Evolutionary conservation across 2,888 invertebrate species (phyloP).

Genomic region (Danaus chrysippus): DNA sequence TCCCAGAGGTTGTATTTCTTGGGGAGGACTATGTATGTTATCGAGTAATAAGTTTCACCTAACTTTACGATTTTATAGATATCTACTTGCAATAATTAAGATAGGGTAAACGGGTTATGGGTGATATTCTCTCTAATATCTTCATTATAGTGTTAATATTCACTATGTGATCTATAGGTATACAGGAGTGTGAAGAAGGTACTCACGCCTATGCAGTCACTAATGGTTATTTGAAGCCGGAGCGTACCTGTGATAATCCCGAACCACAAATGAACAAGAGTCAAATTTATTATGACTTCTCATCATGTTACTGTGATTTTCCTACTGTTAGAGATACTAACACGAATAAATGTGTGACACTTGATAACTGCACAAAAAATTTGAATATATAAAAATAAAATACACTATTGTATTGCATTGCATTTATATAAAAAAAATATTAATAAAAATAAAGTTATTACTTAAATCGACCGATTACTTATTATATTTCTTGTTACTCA

Average conservation of each 20-base stretch:
- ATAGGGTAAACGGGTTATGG: no score
- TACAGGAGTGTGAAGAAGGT: neutral
- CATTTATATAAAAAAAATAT: neutral
- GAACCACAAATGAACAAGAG: neutral
- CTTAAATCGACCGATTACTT: no score
- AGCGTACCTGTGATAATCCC: neutral
- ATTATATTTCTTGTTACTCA: conserved; percentile 23
- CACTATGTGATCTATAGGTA: neutral
- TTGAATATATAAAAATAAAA: neutral
- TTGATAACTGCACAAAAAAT: neutral
- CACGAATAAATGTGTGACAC: neutral
- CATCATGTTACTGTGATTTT: neutral
- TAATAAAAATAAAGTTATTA: neutral
- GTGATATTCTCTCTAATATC: neutral
- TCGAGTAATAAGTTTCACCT: neutral
- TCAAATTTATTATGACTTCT: conserved; percentile 1
- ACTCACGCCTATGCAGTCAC: neutral
- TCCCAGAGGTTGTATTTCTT: conserved; percentile 2
- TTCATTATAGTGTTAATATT: neutral
- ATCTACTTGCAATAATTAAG: no score
- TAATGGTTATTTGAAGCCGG: neutral
- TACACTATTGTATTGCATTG: neutral
- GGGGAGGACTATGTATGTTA: neutral
- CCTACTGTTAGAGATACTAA: neutral
- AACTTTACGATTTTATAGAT: no score